Conservation (phyloP, 2,888 invertebrate species). For the Lathronympha strigana region DNA sequence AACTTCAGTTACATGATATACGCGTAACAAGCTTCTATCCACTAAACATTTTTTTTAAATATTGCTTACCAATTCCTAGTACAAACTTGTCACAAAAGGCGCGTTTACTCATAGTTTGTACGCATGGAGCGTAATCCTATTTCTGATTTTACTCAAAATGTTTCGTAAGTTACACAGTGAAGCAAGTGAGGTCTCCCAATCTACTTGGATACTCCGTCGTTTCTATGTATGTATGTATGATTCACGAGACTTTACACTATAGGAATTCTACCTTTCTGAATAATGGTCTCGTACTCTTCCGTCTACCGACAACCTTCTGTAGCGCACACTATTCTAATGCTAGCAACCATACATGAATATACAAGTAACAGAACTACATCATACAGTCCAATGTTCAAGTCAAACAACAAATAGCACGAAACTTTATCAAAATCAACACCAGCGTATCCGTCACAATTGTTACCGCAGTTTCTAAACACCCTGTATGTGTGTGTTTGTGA, state of each 20-base stretch:
- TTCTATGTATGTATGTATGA: too few relatives aligned
- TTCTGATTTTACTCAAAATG: too few relatives aligned
- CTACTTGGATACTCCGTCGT: too few relatives aligned
- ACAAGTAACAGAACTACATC: neutral
- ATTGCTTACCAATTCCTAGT: too few relatives aligned
- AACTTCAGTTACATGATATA: neutral
- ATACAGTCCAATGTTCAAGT: constrained; percentile 19
- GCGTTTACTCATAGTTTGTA: too few relatives aligned
- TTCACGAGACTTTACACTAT: neutral
- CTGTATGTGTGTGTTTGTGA: constrained; percentile 44
- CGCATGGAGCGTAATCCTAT: too few relatives aligned
- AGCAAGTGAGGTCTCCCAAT: too few relatives aligned
- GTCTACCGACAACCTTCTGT: neutral
- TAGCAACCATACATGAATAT: neutral
- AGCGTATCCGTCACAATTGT: constrained; percentile 39
- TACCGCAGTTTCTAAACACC: constrained; percentile 40
- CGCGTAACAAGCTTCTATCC: too few relatives aligned
- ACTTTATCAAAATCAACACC: constrained; percentile 42
- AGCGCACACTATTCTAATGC: neutral
- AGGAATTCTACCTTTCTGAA: neutral
- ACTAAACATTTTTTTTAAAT: too few relatives aligned
- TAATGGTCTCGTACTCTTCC: neutral
- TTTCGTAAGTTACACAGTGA: too few relatives aligned
- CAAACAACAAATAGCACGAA: constrained; percentile 30
- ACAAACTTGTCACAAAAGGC: too few relatives aligned